A percentile compares a stretch with the other conserved stretches of the same genome.
These are phyloP conservation scores for Pteruthius melanotis DNA, from an alignment of 2,113 vertebrate genomes.

Conservation along the genomic window DNA sequence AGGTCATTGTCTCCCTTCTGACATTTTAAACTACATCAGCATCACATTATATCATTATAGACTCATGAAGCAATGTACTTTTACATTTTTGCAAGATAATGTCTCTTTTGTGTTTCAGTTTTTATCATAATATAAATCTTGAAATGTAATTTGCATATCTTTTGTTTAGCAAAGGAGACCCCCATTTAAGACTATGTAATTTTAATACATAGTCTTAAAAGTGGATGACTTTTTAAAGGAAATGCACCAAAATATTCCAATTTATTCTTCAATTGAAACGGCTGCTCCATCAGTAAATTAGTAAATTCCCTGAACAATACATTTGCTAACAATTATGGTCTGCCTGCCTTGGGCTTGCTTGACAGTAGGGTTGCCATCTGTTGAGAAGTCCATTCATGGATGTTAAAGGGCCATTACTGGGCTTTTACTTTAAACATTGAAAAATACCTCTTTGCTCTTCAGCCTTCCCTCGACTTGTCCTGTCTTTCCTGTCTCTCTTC, in stretches of 20 bases:
- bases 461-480: background rate
- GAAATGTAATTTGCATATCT: slow-evolving; percentile 79
- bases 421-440: background rate
- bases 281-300: slow-evolving; percentile 67
- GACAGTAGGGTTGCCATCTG: slow-evolving; percentile 17
- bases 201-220: slow-evolving; percentile 75
- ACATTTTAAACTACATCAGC: slow-evolving; percentile 78
- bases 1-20: slow-evolving; percentile 80
- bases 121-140: slow-evolving; percentile 83
- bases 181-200: slow-evolving; percentile 74
- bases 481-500: background rate
- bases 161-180: slow-evolving; percentile 78
- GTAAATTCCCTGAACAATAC: slow-evolving; percentile 69
- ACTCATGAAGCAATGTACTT: slow-evolving; percentile 74
- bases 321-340: slow-evolving; percentile 53
- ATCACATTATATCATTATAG: slow-evolving; percentile 79
- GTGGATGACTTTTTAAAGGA: slow-evolving; percentile 51
- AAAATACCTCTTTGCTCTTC: background rate
- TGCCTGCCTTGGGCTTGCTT: slow-evolving; percentile 13
- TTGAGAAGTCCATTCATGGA: slow-evolving; percentile 39
- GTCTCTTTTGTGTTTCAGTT: slow-evolving; percentile 76
- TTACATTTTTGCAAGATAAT: slow-evolving; percentile 78
- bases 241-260: slow-evolving; percentile 78
- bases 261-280: slow-evolving; percentile 71
- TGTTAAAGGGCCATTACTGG: slow-evolving; percentile 19